phyloP scores from a whole-genome alignment of 2,888 invertebrate species.

The Dromius quadrimaculatus region DNA sequence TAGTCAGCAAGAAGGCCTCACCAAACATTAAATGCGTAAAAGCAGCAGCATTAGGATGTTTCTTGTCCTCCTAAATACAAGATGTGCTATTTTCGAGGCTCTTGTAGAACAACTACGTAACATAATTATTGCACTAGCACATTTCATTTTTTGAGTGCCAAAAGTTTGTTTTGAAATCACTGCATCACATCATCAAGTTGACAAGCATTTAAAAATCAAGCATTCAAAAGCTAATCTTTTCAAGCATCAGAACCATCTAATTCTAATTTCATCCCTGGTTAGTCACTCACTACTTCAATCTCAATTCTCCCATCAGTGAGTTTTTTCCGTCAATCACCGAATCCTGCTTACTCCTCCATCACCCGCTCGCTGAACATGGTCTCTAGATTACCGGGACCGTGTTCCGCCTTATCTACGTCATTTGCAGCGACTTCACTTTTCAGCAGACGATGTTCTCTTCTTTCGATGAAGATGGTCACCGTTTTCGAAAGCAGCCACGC shows the following conservation, averaged over 20 bases:
- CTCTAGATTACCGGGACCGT: conserved; percentile 32
- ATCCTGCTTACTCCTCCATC: conserved; percentile 8
- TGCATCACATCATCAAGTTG: too few species aligned
- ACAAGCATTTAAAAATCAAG: not conserved
- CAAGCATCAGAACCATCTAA: not conserved
- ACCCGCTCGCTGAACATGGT: conserved; percentile 9
- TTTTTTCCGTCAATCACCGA: conserved; percentile 12
- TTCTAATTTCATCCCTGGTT: conserved; percentile 13
- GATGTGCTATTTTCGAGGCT: too few species aligned
- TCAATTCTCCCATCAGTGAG: not conserved
- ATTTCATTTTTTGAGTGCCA: too few species aligned
- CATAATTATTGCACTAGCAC: too few species aligned
- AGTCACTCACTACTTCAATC: not conserved
- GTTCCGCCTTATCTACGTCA: conserved; percentile 34
- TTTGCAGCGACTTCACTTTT: conserved; percentile 22
- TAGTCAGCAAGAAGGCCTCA: too few species aligned
- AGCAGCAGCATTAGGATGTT: too few species aligned
- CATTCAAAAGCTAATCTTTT: not conserved
- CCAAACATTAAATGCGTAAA: too few species aligned
- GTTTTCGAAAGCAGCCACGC: not conserved
- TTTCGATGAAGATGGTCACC: not conserved
- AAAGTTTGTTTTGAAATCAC: too few species aligned
- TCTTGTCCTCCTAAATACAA: too few species aligned
- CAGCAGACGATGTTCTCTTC: conserved; percentile 1
- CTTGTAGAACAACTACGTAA: too few species aligned